These are phyloP conservation scores for Chloroclysta siterata DNA, from an alignment of 2,888 invertebrate species.

Conservation along the genomic window DNA sequence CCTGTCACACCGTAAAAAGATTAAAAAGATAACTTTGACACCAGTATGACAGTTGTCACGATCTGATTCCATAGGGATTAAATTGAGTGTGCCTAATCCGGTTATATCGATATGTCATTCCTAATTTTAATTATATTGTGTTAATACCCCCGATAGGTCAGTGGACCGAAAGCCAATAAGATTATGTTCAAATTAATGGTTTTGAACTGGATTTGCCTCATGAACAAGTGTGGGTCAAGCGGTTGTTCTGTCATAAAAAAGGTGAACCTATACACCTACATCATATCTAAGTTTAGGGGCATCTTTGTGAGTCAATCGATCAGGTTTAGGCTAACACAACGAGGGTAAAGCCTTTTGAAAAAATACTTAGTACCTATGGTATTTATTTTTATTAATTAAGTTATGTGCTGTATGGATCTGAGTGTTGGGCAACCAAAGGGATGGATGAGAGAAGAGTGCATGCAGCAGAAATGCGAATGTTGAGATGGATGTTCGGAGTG, in stretches of 20 bases:
- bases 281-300: no score
- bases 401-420: no score
- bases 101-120: slow-evolving; percentile 66
- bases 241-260: no score
- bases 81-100: slow-evolving; percentile 72
- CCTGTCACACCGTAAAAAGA: slow-evolving; percentile 28
- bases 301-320: background rate
- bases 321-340: background rate
- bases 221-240: background rate
- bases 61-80: slow-evolving; percentile 65
- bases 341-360: no score
- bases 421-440: no score
- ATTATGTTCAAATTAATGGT: slow-evolving; percentile 21
- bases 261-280: no score
- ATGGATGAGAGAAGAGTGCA: no score
- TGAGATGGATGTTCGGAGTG: no score
- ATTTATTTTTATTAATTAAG: no score
- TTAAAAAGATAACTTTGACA: slow-evolving; percentile 56
- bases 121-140: slow-evolving; percentile 37
- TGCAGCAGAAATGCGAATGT: no score
- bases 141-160: slow-evolving; percentile 31
- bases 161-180: slow-evolving; percentile 23
- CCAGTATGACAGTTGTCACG: slow-evolving; percentile 69
- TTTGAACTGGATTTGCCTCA: slow-evolving; percentile 9
- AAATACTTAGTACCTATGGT: no score